Conservation (phyloP, 2,113 vertebrate genomes). For the Carassius gibelio region DNA sequence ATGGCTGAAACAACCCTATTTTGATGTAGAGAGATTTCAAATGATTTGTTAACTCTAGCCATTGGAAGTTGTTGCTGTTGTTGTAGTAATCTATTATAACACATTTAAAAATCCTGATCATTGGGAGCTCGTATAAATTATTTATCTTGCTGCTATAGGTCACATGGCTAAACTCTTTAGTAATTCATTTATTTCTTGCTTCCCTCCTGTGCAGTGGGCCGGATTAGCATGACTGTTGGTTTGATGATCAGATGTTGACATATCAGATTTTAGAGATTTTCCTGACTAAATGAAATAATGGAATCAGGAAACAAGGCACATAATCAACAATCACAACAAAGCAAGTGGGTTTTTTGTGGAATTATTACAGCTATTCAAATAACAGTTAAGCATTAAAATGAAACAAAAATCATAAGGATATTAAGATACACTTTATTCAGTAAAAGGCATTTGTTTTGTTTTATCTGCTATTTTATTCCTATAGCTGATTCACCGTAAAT, state of each 20-base stretch:
- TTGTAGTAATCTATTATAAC: neutral
- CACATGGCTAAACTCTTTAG: constrained; percentile 57
- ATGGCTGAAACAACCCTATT: constrained; percentile 28
- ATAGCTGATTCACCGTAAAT: neutral
- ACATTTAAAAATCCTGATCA: constrained; percentile 51
- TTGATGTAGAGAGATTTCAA: neutral
- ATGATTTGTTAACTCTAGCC: neutral
- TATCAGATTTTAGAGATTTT: neutral
- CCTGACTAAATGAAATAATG: neutral
- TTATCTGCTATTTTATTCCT: neutral
- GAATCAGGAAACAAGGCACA: neutral
- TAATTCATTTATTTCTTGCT: constrained; percentile 52
- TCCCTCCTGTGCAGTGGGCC: neutral
- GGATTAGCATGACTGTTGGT: neutral
- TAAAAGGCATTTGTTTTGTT: neutral
- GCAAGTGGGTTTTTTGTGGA: neutral
- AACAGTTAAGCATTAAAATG: neutral
- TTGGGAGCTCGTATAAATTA: constrained; percentile 42
- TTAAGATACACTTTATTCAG: neutral
- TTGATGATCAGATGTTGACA: neutral
- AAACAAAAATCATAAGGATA: neutral
- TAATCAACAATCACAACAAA: neutral
- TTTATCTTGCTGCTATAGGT: constrained; percentile 63
- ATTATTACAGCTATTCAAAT: neutral
- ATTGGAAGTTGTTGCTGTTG: neutral